phyloP scores from a whole-genome alignment of 2,888 invertebrate species.

The Caenorhabditis imperialis region DNA sequence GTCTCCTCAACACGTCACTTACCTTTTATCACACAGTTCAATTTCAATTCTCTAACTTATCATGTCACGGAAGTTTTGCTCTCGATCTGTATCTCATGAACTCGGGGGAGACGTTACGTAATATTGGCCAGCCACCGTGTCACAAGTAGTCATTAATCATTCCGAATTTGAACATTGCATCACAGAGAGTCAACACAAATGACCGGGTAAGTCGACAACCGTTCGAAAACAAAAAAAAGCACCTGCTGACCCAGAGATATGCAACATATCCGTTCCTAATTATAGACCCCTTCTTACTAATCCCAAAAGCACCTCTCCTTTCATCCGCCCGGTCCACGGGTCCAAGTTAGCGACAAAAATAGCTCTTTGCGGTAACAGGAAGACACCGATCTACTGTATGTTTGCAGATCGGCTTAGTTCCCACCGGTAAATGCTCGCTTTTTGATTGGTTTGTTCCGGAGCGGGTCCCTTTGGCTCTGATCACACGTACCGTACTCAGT shows the following conservation, averaged over 20 bases:
- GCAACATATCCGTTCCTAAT: not conserved
- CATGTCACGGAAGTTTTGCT: too few relatives aligned
- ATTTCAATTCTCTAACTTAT: too few relatives aligned
- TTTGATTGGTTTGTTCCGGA: constrained; percentile 46
- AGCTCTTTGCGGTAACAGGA: constrained; percentile 49
- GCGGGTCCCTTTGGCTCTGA: constrained; percentile 12
- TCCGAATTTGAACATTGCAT: constrained; percentile 13
- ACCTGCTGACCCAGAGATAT: not conserved
- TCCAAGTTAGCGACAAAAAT: too few relatives aligned
- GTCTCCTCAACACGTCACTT: too few relatives aligned
- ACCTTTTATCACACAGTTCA: too few relatives aligned
- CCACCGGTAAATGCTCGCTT: constrained; percentile 2
- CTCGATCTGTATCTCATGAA: too few relatives aligned
- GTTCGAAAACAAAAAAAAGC: not conserved
- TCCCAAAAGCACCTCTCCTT: not conserved
- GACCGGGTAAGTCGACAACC: constrained; percentile 14
- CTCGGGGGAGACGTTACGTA: too few relatives aligned
- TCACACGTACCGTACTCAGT: too few relatives aligned
- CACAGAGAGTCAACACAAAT: constrained; percentile 16
- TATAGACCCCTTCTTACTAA: constrained; percentile 2
- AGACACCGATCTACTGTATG: constrained; percentile 31
- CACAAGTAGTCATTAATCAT: constrained; percentile 35
- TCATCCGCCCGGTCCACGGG: too few relatives aligned
- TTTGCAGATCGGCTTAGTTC: constrained; percentile 30
- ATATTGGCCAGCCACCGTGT: too few relatives aligned